A percentile compares a stretch with the other conserved stretches of the same genome.
phyloP scores from a whole-genome alignment of 2,113 vertebrate species.

The Astatoreochromis straeleni region DNA sequence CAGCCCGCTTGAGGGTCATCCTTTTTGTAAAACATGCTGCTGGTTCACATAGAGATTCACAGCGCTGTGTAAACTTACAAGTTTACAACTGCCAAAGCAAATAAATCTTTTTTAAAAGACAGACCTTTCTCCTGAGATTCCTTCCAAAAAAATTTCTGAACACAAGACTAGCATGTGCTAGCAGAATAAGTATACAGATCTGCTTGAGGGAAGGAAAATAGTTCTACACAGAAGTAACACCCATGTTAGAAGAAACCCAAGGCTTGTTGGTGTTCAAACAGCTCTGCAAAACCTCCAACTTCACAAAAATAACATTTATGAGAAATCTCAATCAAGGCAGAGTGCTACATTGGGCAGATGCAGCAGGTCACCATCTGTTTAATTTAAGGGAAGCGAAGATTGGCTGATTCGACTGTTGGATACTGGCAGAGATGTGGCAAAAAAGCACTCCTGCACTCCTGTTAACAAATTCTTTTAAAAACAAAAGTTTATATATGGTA shows the following conservation, averaged over 20 bases:
- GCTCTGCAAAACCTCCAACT: not conserved
- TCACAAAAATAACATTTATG: not conserved
- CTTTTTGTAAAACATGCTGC: not conserved
- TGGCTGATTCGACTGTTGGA: not conserved
- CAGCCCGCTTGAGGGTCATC: not conserved
- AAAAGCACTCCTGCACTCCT: not conserved
- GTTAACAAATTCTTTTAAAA: not conserved
- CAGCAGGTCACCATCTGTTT: not conserved
- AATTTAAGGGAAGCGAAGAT: not conserved
- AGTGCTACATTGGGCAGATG: not conserved
- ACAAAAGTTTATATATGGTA: not conserved
- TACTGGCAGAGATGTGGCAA: not conserved
- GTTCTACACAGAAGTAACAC: not conserved
- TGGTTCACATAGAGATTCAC: not conserved
- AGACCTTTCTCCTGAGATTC: not conserved
- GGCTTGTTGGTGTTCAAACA: not conserved
- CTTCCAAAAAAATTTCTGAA: not conserved
- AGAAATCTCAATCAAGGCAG: not conserved
- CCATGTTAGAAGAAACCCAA: not conserved
- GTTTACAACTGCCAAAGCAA: not conserved
- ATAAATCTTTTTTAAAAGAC: not conserved
- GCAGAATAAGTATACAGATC: not conserved
- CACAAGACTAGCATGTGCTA: not conserved
- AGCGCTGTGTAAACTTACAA: not conserved
- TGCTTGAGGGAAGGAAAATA: not conserved